A percentile compares a stretch with the other conserved stretches of the same genome.
phyloP scores from a whole-genome alignment of 2,888 invertebrate species.

The Synanthedon vespiformis region DNA sequence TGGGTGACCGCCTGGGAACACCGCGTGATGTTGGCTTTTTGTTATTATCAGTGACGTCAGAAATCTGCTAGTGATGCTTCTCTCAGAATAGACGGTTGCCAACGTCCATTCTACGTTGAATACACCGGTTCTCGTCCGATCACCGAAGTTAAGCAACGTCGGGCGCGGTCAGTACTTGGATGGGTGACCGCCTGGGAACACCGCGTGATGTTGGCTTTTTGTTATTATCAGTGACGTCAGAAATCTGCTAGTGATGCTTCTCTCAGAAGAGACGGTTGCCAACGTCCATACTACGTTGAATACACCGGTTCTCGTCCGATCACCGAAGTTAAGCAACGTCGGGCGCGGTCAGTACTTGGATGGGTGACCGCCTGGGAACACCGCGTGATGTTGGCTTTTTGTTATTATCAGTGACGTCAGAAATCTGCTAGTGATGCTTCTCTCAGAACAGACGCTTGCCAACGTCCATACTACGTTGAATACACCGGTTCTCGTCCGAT shows the following conservation, averaged over 20 bases:
- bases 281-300: constrained; percentile 19
- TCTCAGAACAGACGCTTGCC: constrained; percentile 2
- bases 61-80: no score
- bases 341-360: constrained; percentile 20
- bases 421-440: no score
- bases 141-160: constrained; percentile 21
- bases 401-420: not conserved
- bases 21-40: constrained; percentile 12
- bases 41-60: no score
- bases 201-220: constrained; percentile 17
- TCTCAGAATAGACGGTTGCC: constrained; percentile 13
- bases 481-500: constrained; percentile 21
- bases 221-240: not conserved
- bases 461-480: constrained; percentile 19
- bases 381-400: constrained; percentile 17
- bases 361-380: constrained; percentile 22
- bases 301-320: constrained; percentile 21
- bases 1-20: constrained; percentile 22
- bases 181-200: constrained; percentile 22
- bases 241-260: no score
- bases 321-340: constrained; percentile 21
- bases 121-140: constrained; percentile 21
- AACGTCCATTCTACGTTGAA: constrained; percentile 19
- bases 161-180: constrained; percentile 20
- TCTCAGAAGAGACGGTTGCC: constrained; percentile 3